These are phyloP conservation scores for Caenorhabditis zanzibari DNA, from an alignment of 2,888 invertebrate genomes.

Conservation along the genomic window DNA sequence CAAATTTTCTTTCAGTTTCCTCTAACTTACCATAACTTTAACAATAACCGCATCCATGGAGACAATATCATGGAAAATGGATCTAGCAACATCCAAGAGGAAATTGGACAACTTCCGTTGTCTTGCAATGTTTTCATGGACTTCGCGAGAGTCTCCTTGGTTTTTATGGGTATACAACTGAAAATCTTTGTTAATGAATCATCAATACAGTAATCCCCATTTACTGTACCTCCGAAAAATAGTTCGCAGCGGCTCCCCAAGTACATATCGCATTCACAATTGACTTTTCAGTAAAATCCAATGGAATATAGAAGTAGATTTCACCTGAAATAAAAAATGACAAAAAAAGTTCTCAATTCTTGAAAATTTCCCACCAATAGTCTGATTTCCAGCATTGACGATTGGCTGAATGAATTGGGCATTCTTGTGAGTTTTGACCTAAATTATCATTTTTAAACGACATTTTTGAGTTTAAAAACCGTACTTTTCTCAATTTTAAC, in stretches of 20 bases:
- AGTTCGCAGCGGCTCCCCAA: slow-evolving; percentile 76
- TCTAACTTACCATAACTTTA: slow-evolving; percentile 87
- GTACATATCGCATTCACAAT: slow-evolving; percentile 75
- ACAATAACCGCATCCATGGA: slow-evolving; percentile 91
- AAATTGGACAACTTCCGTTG: slow-evolving; percentile 87
- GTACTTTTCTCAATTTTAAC: slow-evolving; percentile 69
- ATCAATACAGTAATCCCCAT: too few species aligned
- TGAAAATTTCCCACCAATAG: slow-evolving; percentile 35
- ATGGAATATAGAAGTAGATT: slow-evolving; percentile 75
- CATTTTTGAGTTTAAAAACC: not conserved
- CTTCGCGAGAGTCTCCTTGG: slow-evolving; percentile 51
- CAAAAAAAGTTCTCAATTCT: not conserved
- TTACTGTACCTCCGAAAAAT: slow-evolving; percentile 78
- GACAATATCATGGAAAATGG: slow-evolving; percentile 92
- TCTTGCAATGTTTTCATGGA: slow-evolving; percentile 74
- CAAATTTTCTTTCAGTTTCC: not conserved
- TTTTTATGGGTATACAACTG: slow-evolving; percentile 88
- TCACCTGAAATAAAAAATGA: slow-evolving; percentile 69
- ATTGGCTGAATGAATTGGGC: slow-evolving; percentile 60
- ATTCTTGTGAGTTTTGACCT: slow-evolving; percentile 57
- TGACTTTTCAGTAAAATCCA: slow-evolving; percentile 73
- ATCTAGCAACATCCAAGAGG: slow-evolving; percentile 90
- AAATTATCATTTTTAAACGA: not conserved
- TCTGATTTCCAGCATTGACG: slow-evolving; percentile 60
- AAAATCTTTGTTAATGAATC: slow-evolving; percentile 62